Evolutionary conservation across 2,888 invertebrate genomes (phyloP).

Genomic region (Himalopsyche anomala): DNA sequence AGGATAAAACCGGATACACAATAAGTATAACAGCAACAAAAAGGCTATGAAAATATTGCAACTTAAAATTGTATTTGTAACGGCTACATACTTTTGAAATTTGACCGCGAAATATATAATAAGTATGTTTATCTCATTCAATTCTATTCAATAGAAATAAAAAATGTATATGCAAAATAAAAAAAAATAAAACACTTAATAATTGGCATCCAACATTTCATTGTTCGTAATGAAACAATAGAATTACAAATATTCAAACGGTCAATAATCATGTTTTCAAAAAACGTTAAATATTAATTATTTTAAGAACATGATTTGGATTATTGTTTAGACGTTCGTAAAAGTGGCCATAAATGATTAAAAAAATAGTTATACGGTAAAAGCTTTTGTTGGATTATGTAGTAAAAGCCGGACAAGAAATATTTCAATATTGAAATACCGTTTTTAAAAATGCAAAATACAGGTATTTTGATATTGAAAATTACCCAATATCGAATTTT

Average conservation of each 20-base stretch:
- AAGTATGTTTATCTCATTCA: neutral
- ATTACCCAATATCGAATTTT: too few species aligned
- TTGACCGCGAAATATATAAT: slow-evolving; percentile 2
- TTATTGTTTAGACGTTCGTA: neutral
- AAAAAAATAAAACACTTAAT: neutral
- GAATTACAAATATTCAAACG: slow-evolving; percentile 1
- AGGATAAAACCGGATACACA: neutral
- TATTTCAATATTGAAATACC: too few species aligned
- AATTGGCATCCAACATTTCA: slow-evolving; percentile 1
- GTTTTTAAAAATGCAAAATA: too few species aligned
- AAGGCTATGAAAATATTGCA: neutral
- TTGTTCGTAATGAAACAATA: slow-evolving; percentile 4
- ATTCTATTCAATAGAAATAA: neutral
- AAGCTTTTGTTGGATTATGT: too few species aligned
- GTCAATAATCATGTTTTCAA: neutral
- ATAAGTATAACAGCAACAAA: neutral
- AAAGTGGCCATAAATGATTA: neutral
- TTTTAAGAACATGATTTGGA: neutral
- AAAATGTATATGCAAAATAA: neutral
- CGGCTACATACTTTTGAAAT: neutral
- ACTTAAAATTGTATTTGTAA: neutral
- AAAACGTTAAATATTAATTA: neutral
- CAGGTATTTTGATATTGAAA: too few species aligned
- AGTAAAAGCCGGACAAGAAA: too few species aligned
- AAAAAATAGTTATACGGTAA: too few species aligned